Evolutionary conservation across 2,113 vertebrate species (phyloP).

Genomic region (Oncorhynchus tshawytscha): DNA sequence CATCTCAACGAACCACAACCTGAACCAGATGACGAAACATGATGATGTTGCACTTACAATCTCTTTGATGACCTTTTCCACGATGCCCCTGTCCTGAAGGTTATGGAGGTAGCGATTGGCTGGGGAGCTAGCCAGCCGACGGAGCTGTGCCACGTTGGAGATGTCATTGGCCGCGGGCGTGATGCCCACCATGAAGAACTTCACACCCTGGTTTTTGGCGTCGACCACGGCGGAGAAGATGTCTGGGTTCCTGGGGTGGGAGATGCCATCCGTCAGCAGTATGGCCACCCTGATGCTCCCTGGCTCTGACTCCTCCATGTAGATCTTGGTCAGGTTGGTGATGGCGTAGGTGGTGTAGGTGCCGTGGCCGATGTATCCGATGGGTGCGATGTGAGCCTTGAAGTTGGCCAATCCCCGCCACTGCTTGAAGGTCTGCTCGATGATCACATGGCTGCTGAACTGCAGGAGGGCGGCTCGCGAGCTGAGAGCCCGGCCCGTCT

Average conservation of each 20-base stretch:
- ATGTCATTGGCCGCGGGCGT: conserved; percentile 80
- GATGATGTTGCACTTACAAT: conserved; percentile 76
- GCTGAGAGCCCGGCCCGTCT: conserved; percentile 71
- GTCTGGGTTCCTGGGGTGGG: conserved; percentile 87
- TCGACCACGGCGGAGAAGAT: conserved; percentile 82
- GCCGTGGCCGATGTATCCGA: conserved; percentile 84
- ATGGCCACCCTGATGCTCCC: conserved; percentile 81
- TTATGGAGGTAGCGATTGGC: conserved; percentile 83
- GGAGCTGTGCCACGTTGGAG: conserved; percentile 76
- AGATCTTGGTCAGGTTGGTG: conserved; percentile 88
- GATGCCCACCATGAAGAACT: conserved; percentile 86
- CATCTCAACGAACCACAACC: not conserved
- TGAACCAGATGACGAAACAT: not conserved
- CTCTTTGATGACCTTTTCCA: conserved; percentile 82
- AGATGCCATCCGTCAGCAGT: conserved; percentile 83
- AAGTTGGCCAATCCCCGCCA: conserved; percentile 81
- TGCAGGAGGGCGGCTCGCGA: conserved; percentile 84
- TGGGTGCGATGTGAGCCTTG: conserved; percentile 74
- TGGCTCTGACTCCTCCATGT: conserved; percentile 76
- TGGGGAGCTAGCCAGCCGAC: conserved; percentile 79
- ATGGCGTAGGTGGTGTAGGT: conserved; percentile 90
- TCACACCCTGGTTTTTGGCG: conserved; percentile 85
- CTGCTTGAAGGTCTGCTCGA: conserved; percentile 84
- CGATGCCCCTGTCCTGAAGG: conserved; percentile 78
- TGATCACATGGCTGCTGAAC: conserved; percentile 86